Percentiles rank a stretch among this genome's conserved stretches.
Conservation (phyloP, 2,113 vertebrate species). For the Emydocephalus ijimae region DNA sequence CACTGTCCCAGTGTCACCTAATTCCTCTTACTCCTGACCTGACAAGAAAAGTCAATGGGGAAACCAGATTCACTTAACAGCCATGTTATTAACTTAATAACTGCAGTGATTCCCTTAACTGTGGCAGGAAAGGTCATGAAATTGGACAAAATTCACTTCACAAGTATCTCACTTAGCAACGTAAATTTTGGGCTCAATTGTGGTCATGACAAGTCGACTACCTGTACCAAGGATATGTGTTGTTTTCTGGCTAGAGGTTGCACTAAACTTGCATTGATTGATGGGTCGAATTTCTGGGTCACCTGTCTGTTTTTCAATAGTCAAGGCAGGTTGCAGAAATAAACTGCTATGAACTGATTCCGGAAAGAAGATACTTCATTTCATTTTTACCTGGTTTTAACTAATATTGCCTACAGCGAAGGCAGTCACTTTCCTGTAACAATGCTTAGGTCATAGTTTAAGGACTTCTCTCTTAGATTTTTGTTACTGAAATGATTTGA, state of each 20-base stretch:
- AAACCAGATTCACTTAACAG: neutral
- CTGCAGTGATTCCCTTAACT: neutral
- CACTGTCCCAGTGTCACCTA: neutral
- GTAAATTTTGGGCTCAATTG: neutral
- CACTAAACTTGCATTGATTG: neutral
- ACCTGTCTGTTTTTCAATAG: neutral
- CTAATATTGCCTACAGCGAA: neutral
- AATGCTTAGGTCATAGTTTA: neutral
- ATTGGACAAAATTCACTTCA: neutral
- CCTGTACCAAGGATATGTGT: neutral
- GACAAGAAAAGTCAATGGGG: neutral
- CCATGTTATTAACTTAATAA: neutral
- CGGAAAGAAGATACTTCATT: neutral
- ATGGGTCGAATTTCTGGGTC: neutral
- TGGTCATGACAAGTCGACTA: neutral
- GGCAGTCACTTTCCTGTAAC: neutral
- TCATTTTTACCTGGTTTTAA: neutral
- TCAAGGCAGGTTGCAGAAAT: neutral
- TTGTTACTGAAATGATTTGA: neutral
- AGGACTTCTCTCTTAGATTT: neutral
- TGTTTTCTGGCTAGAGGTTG: neutral
- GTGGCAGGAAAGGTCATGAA: neutral
- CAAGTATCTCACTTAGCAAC: neutral
- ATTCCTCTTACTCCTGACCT: neutral
- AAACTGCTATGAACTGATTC: neutral